Evolutionary conservation across 2,888 invertebrate species (phyloP).

Genomic region (Napeogenes sylphis): DNA sequence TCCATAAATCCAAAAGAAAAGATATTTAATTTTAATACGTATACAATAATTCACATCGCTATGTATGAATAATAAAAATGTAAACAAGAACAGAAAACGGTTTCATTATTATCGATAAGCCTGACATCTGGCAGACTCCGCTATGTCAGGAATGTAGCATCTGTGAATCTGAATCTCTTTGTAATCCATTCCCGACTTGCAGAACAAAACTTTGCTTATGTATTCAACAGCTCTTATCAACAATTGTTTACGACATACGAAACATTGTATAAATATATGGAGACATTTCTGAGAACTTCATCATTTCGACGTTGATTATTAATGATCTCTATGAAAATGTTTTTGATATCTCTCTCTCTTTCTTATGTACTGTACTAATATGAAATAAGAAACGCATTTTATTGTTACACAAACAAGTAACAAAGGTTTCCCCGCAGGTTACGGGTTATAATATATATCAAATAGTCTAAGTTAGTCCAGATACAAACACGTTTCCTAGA

Average conservation of each 20-base stretch:
- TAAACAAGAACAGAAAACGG: conserved; percentile 32
- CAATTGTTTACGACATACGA: background rate
- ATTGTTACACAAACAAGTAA: no score
- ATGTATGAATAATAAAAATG: conserved; percentile 20
- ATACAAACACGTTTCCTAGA: no score
- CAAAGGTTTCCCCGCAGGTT: no score
- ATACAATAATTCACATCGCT: background rate
- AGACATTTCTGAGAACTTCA: conserved; percentile 4
- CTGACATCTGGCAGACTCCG: conserved; percentile 35
- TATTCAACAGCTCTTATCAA: conserved; percentile 45
- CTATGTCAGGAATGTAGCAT: conserved; percentile 51
- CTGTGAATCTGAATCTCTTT: conserved; percentile 39
- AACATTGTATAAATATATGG: background rate
- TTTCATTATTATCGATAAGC: conserved; percentile 38
- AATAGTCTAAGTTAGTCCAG: no score
- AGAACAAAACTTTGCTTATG: conserved; percentile 47
- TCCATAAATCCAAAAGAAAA: background rate
- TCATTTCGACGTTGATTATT: conserved; percentile 1
- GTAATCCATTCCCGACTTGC: conserved; percentile 37
- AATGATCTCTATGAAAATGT: background rate
- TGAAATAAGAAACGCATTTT: no score
- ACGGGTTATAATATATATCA: no score
- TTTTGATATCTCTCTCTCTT: no score
- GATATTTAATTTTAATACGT: background rate
- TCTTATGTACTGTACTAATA: no score